Base-by-base conservation (phyloP, 2,888 invertebrate genomes). In the Bombylius discolor region DNA sequence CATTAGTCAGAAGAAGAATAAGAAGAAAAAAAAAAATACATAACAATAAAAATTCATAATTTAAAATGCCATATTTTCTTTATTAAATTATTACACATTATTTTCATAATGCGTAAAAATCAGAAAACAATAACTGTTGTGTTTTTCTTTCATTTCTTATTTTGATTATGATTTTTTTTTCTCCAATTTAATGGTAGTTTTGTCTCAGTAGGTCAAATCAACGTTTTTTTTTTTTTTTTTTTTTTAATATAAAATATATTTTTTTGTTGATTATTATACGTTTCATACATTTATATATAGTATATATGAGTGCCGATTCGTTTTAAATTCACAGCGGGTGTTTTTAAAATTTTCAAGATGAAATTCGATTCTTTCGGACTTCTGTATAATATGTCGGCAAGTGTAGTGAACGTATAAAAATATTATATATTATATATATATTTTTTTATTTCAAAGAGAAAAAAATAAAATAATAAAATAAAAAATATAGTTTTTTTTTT, bases 311-410 rank as follows among this genome's bases (percentile, higher is more conserved):
- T 47, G 48, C 47, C 53, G 53, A 47, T 48, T 36, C 53, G 47
- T 53, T 53, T 53, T 42, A 53, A 42, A 49, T 32, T 53, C 53
- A 14, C 53, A 53, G 53, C 53, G 44, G 53, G 53, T 36, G 36
- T 36, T 36, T 36, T 11, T 42, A 11, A 11, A 11, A 42, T 42
- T 11, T 11, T 11, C 8, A 36, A 36, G 36, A 42, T 42, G 39
- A 42, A 42, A 42, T 42, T 42, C 39, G 39, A 42, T 42, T 42
- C 39, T 42, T 42, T 42, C 12, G 11, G 39, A 42, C 39, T 42
- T 42, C 39, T 42, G 39, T 8, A 42, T 42, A 42, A 42, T 42
- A 42, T 42, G 39, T 42, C 39, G 39, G 39, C 39, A 42, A 42
- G 12, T 23, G 23, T 23, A 23, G 23, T 23, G 23, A 23, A 23